Percentiles rank a stretch among this genome's conserved stretches.
Evolutionary conservation across 2,888 invertebrate species (phyloP).

Genomic region (Villa cingulata): DNA sequence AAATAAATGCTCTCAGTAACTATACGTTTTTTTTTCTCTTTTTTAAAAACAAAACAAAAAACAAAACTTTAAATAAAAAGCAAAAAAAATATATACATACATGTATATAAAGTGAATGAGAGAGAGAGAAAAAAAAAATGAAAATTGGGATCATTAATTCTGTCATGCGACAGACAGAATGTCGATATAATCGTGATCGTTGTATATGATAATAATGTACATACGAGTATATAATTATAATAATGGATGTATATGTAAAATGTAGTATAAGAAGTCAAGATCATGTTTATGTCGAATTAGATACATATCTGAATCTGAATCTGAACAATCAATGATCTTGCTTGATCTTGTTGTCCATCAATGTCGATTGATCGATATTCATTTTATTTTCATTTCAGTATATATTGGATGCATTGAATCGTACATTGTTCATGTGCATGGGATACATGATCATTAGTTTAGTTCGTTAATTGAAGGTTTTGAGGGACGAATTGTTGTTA

Average conservation of each 20-base stretch:
- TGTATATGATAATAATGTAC: not conserved
- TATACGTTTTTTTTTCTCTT: too few species aligned
- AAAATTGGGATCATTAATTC: not conserved
- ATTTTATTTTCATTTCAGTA: not conserved
- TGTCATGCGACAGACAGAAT: not conserved
- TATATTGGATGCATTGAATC: not conserved
- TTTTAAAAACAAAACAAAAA: too few species aligned
- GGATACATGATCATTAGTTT: too few species aligned
- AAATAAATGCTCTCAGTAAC: too few species aligned
- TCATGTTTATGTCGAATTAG: not conserved
- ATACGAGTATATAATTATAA: too few species aligned
- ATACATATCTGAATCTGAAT: too few species aligned
- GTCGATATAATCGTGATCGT: not conserved
- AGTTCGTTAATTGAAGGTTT: too few species aligned
- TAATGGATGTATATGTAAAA: not conserved
- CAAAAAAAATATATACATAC: too few species aligned
- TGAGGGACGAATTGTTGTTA: too few species aligned
- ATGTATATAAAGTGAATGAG: too few species aligned
- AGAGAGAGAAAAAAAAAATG: too few species aligned
- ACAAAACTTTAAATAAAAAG: too few species aligned
- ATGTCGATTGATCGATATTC: not conserved
- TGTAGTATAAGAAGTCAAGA: not conserved
- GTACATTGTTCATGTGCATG: not conserved
- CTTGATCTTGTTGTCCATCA: not conserved
- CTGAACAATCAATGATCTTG: not conserved